These are phyloP conservation scores for Hedya salicella DNA, from an alignment of 2,888 invertebrate genomes.

Conservation along the genomic window DNA sequence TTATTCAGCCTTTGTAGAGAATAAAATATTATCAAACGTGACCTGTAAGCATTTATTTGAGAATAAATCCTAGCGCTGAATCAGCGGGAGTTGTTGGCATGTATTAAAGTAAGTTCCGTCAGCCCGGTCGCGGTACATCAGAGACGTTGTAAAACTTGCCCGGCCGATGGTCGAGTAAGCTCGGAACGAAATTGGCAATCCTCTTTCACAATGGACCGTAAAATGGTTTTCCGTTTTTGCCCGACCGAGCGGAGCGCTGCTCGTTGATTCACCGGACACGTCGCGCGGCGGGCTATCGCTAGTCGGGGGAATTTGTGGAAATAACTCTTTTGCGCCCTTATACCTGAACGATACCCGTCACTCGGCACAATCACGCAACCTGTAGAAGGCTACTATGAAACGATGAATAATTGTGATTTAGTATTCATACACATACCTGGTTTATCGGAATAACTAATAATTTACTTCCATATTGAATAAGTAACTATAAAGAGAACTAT, in stretches of 20 bases:
- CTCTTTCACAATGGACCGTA: conserved; percentile 85
- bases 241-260: conserved; percentile 78
- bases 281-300: conserved; percentile 78
- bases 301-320: conserved; percentile 73
- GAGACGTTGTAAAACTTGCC: conserved; percentile 79
- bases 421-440: too few relatives aligned
- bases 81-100: conserved; percentile 48
- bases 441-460: too few relatives aligned
- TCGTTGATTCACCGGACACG: conserved; percentile 83
- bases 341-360: conserved; percentile 46
- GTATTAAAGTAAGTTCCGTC: conserved; percentile 65
- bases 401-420: not conserved
- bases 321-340: conserved; percentile 72
- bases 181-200: conserved; percentile 83
- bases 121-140: conserved; percentile 72
- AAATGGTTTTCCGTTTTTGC: conserved; percentile 85
- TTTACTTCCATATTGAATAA: too few relatives aligned
- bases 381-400: not conserved
- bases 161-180: conserved; percentile 81
- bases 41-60: conserved; percentile 4
- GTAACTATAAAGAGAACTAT: too few relatives aligned
- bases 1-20: not conserved
- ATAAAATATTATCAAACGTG: conserved; percentile 15
- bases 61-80: conserved; percentile 24
- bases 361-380: conserved; percentile 35